Evolutionary conservation across 2,888 invertebrate species (phyloP), one percentile per base, ranked within the genome.

Genomic region (Monochamus alternatus): DNA sequence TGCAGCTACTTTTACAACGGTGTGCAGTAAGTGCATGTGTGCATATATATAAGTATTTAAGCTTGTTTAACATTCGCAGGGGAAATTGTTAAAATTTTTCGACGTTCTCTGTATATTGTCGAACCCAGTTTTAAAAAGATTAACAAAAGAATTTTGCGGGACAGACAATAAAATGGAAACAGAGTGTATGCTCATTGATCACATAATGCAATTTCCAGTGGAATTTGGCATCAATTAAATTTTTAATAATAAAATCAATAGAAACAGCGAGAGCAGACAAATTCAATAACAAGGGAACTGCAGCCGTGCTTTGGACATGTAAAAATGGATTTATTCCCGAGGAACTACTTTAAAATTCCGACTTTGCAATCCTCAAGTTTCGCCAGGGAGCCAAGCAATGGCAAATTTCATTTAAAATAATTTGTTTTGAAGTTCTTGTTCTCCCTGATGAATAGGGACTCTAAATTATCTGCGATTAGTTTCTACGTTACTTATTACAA

Each of bases 171-270:
- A 51, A 55, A 55, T 3, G 55, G 43, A 59, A 58, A 59, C 43
- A 58, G 7, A 59, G 30, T 38, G 38, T 58, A 5, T 47, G 43
- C 59, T 68, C 68, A 59, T 59, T 59, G 68, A 64, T 58, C 68
- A 55, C 22, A 43, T 67, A 69, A 69, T 69, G 60, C 44, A 69
- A 69, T 69, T 69, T 72, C 64, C 51, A 62, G 22, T 55, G 72
- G 77, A 69, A 75, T 77, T 77, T 74, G 75, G 72, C 77, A 64
- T 74, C 70, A 75, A 77, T 77, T 77, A 77, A 65, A 65, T 66
- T 77, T 77, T 77, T 77, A 72, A 75, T 77, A 74, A 75, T 51
- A 77, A 75, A 77, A 75, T 77, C 74, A 67, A 77, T 77, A 72
- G 14, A 71, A 52, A 68, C 70, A 62, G 59, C 74, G 73, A 31